phyloP scores from a whole-genome alignment of 2,888 invertebrate species.

The Meta bourneti region DNA sequence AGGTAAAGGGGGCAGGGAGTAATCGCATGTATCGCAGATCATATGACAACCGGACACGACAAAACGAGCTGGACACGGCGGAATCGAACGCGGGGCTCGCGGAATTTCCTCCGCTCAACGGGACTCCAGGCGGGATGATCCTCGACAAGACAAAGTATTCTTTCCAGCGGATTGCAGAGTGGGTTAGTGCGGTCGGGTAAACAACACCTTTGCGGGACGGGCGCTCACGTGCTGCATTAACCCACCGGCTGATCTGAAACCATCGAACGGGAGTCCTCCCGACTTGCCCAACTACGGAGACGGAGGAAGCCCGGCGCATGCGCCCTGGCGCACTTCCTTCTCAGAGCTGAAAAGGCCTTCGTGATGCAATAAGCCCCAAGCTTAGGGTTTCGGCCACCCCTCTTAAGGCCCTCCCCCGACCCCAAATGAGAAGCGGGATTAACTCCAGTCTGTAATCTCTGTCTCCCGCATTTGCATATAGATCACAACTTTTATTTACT shows the following conservation, averaged over 20 bases:
- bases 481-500: constrained; percentile 43
- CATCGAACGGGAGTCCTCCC: constrained; percentile 45
- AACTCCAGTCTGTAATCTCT: constrained; percentile 50
- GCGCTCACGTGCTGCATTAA: constrained; percentile 52
- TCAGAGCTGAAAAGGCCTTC: constrained; percentile 29
- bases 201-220: constrained; percentile 37
- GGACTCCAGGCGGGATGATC: constrained; percentile 19
- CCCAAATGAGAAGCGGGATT: constrained; percentile 50
- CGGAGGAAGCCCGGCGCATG: constrained; percentile 49
- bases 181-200: background rate
- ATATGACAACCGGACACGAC: background rate
- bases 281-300: constrained; percentile 2
- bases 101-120: background rate
- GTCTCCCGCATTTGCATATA: constrained; percentile 49
- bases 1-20: constrained; percentile 1
- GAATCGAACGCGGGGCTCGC: background rate
- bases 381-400: constrained; percentile 29
- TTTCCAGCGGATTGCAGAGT: constrained; percentile 27
- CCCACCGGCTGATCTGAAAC: constrained; percentile 66
- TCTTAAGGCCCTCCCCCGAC: background rate
- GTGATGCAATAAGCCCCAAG: constrained; percentile 68
- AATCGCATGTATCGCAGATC: background rate
- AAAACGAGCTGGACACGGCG: constrained; percentile 7
- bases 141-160: constrained; percentile 43
- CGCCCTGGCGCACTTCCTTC: constrained; percentile 30